phyloP scores from a whole-genome alignment of 2,888 invertebrate species.

The Agelastica alni region DNA sequence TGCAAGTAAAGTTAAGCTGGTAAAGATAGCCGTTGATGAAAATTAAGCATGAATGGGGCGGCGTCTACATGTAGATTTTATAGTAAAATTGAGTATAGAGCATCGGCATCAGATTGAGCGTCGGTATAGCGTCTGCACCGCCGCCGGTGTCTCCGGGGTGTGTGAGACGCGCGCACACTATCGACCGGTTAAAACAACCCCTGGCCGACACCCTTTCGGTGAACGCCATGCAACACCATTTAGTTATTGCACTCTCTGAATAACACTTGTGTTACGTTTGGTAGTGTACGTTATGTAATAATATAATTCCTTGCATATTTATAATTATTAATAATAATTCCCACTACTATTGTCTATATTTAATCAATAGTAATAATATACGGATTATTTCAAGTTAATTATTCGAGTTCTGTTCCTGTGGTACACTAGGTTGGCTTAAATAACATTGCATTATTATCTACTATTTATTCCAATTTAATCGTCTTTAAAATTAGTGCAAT shows the following conservation, averaged over 20 bases:
- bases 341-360: constrained; percentile 58
- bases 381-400: constrained; percentile 55
- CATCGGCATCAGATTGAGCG: constrained; percentile 15
- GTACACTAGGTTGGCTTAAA: constrained; percentile 56
- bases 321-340: constrained; percentile 58
- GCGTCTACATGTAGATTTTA: background rate
- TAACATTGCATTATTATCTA: constrained; percentile 54
- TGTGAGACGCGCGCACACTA: constrained; percentile 52
- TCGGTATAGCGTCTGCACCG: constrained; percentile 32
- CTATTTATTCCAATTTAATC: constrained; percentile 51
- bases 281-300: constrained; percentile 63
- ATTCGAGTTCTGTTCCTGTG: constrained; percentile 53
- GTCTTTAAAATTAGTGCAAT: constrained; percentile 55
- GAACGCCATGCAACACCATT: constrained; percentile 61
- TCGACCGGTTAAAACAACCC: constrained; percentile 55
- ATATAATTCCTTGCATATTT: constrained; percentile 60
- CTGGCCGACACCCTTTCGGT: constrained; percentile 60
- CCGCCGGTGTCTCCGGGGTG: constrained; percentile 46
- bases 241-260: constrained; percentile 67
- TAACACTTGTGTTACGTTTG: constrained; percentile 67
- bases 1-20: too few relatives aligned
- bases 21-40: background rate
- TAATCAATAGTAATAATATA: constrained; percentile 57
- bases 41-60: background rate
- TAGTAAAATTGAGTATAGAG: background rate